phyloP scores from a whole-genome alignment of 30 jellyfish, hydroid and myxozoan genomes.

The Cassiopea xamachana region DNA sequence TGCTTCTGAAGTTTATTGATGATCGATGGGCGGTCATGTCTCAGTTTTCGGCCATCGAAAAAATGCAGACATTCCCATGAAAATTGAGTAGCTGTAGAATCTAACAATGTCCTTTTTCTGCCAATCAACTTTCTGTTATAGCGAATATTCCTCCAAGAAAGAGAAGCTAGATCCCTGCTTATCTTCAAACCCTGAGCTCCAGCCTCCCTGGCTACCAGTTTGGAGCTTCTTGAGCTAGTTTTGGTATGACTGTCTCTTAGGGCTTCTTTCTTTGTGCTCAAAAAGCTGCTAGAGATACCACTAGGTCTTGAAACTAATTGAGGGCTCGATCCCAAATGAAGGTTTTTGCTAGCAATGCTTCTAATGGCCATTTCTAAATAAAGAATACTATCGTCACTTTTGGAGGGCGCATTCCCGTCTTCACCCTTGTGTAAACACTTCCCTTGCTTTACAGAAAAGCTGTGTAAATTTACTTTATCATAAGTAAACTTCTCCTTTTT shows the following conservation, averaged over 20 bases:
- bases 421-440: neutral
- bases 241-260: neutral
- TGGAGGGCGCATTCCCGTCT: neutral
- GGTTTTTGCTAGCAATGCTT: neutral
- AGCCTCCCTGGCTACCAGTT: too few relatives aligned
- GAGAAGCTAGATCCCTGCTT: neutral
- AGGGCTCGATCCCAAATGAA: neutral
- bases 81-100: constrained; percentile 3
- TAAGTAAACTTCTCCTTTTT: neutral
- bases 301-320: neutral
- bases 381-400: neutral
- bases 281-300: neutral
- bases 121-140: constrained; percentile 30
- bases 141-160: constrained; percentile 45
- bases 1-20: constrained; percentile 20
- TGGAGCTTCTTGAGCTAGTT: neutral
- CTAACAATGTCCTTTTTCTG: constrained; percentile 12
- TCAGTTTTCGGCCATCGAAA: constrained; percentile 30
- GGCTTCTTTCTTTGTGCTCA: neutral
- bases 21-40: constrained; percentile 25
- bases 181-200: too few relatives aligned
- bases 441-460: too few relatives aligned
- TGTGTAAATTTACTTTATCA: neutral
- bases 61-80: constrained; percentile 51
- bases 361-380: neutral